These are phyloP conservation scores for Montipora efflorescens DNA, from an alignment of 64 coral and sea anemone genomes.

Conservation along the genomic window DNA sequence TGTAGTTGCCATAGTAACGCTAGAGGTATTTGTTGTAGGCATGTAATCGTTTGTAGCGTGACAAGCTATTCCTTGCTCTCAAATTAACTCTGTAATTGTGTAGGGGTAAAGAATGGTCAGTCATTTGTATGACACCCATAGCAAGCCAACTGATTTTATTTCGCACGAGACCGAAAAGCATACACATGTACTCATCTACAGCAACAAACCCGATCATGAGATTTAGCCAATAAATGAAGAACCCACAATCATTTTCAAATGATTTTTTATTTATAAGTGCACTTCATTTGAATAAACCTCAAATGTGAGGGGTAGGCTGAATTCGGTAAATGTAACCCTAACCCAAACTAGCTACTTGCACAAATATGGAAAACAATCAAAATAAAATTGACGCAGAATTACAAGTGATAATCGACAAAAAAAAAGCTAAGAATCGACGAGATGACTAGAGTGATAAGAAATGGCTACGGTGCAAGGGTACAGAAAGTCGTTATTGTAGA, in stretches of 20 bases:
- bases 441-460: background rate
- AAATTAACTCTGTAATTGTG: background rate
- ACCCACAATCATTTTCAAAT: background rate
- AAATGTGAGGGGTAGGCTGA: background rate
- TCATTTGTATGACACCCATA: background rate
- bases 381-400: background rate
- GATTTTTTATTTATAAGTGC: background rate
- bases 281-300: background rate
- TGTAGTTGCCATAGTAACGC: no score
- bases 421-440: background rate
- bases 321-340: background rate
- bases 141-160: background rate
- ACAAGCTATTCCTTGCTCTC: no score
- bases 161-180: conserved; percentile 5
- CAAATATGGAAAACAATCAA: background rate
- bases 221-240: background rate
- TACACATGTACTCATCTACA: background rate
- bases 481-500: background rate
- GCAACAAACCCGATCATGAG: background rate
- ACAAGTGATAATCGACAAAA: no score
- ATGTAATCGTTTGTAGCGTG: no score
- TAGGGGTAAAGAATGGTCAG: background rate
- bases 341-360: background rate
- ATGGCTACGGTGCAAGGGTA: background rate
- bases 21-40: no score